Conservation (phyloP, 2,113 vertebrate genomes). For the Ellobius talpinus region DNA sequence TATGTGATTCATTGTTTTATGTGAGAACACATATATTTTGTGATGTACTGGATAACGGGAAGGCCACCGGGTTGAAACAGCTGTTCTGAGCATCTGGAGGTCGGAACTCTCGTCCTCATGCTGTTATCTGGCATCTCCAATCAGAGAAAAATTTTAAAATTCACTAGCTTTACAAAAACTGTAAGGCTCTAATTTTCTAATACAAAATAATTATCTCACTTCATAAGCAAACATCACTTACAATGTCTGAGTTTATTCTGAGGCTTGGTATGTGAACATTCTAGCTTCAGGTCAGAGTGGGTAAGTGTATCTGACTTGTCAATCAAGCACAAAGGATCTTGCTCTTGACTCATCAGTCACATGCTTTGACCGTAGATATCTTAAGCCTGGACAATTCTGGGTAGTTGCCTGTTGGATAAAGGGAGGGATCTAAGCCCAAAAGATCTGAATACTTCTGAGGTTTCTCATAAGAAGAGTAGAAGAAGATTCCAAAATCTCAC, state of each 20-base stretch:
- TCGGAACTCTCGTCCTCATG: background rate
- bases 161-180: background rate
- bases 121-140: background rate
- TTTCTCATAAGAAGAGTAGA: background rate
- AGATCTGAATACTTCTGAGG: background rate
- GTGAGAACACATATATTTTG: background rate
- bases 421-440: background rate
- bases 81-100: background rate
- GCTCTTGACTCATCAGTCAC: background rate
- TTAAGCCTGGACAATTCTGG: background rate
- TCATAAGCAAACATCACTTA: background rate
- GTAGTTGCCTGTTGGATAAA: background rate
- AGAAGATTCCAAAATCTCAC: background rate
- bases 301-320: background rate
- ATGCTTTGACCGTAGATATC: background rate
- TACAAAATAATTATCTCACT: background rate
- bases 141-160: constrained; percentile 9
- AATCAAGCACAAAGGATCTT: background rate
- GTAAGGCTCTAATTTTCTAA: background rate
- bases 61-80: background rate
- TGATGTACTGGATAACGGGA: background rate
- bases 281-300: background rate
- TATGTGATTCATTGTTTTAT: background rate
- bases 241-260: background rate
- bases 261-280: background rate